Conservation (phyloP, 1,140 invertebrate genomes). For the Diploscapter pachys region DNA sequence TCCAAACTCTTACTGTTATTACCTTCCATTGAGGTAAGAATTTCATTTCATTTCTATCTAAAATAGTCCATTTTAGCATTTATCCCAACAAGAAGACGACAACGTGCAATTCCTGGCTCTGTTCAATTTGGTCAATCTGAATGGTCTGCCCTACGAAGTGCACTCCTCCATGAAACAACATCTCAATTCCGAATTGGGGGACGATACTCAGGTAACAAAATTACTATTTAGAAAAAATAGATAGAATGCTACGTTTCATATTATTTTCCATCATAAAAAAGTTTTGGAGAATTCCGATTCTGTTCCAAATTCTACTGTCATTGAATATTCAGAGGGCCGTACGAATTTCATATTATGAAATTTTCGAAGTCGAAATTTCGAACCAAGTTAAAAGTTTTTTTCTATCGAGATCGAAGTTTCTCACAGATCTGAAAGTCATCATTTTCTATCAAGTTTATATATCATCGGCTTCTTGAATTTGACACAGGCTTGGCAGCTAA, state of each 20-base stretch:
- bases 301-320: too few species aligned
- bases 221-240: background rate
- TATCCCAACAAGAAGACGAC: constrained; percentile 43
- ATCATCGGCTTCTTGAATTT: too few species aligned
- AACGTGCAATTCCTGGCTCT: constrained; percentile 41
- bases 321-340: too few species aligned
- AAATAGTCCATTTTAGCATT: constrained; percentile 24
- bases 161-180: constrained; percentile 36
- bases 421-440: too few species aligned
- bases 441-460: too few species aligned
- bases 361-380: too few species aligned
- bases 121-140: constrained; percentile 40
- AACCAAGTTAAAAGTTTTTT: too few species aligned
- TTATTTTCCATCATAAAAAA: too few species aligned
- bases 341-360: too few species aligned
- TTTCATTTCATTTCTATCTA: background rate
- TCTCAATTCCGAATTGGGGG: constrained; percentile 10
- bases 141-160: constrained; percentile 39
- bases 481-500: too few species aligned
- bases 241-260: background rate
- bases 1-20: constrained; percentile 34
- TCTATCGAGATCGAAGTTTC: too few species aligned
- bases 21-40: constrained; percentile 33
- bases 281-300: too few species aligned
- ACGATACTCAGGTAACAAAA: constrained; percentile 16